Percentiles rank a stretch among this genome's conserved stretches.
phyloP scores from a whole-genome alignment of 2,797 vertebrate genomes.

The Gymnoscopelus microlampas region DNA sequence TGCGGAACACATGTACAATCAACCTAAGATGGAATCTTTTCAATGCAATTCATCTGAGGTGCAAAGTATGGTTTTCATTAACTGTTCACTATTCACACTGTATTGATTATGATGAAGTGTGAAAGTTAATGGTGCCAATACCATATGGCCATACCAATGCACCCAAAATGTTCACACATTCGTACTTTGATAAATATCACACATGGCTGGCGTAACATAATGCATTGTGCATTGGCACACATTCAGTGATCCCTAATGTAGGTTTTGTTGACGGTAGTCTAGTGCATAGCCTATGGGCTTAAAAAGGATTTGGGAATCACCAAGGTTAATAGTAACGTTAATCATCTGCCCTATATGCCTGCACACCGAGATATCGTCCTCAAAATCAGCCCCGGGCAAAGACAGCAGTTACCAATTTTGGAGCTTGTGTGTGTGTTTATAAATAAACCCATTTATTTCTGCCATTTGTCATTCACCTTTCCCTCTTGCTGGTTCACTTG shows the following conservation, averaged over 20 bases:
- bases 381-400: constrained; percentile 21
- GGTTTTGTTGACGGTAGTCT: constrained; percentile 25
- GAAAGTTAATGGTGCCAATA: constrained; percentile 32
- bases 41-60: constrained; percentile 37
- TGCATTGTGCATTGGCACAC: not conserved
- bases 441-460: constrained; percentile 32
- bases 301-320: constrained; percentile 30
- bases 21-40: constrained; percentile 48
- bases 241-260: not conserved
- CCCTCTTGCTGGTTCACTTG: constrained; percentile 29
- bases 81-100: constrained; percentile 37
- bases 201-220: not conserved
- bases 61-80: constrained; percentile 40
- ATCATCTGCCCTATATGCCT: constrained; percentile 16
- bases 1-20: constrained; percentile 42
- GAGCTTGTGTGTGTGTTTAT: constrained; percentile 23
- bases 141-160: constrained; percentile 16
- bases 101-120: constrained; percentile 33
- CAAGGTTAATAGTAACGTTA: constrained; percentile 9
- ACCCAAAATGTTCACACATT: constrained; percentile 13
- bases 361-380: constrained; percentile 9
- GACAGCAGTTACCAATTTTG: constrained; percentile 27
- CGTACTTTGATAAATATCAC: no score
- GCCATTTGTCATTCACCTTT: constrained; percentile 58
- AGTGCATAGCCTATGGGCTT: constrained; percentile 23